Percentiles rank a stretch among this genome's conserved stretches.
Evolutionary conservation across 2,797 vertebrate species (phyloP).

Genomic region (Gorsachius magnificus): DNA sequence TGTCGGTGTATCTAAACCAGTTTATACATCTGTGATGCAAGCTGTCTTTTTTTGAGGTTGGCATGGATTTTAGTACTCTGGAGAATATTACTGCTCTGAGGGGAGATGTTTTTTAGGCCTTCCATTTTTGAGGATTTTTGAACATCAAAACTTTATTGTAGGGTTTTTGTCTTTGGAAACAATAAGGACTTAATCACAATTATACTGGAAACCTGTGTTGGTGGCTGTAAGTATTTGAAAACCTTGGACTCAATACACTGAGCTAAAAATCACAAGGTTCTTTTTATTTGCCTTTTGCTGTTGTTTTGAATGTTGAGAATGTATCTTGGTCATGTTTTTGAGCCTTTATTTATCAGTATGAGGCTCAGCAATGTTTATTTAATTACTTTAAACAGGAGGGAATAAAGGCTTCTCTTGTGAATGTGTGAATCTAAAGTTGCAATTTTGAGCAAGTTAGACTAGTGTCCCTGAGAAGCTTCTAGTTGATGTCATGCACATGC

Average conservation of each 20-base stretch:
- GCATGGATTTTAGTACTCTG: neutral
- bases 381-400: neutral
- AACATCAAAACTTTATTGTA: neutral
- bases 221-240: neutral
- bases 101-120: neutral
- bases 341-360: neutral
- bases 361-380: neutral
- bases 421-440: fast-evolving
- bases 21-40: neutral
- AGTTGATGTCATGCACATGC: neutral
- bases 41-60: neutral
- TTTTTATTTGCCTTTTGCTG: neutral
- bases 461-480: neutral
- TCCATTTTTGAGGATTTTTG: neutral
- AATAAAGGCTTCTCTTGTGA: neutral
- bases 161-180: neutral
- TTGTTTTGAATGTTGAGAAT: neutral
- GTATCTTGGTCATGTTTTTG: fast-evolving
- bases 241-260: neutral
- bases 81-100: neutral
- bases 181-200: neutral
- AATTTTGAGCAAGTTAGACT: neutral
- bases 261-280: neutral
- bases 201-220: neutral
- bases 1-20: neutral